Evolutionary conservation across 2,113 vertebrate species (phyloP).

Genomic region (Hippocampus abdominalis): DNA sequence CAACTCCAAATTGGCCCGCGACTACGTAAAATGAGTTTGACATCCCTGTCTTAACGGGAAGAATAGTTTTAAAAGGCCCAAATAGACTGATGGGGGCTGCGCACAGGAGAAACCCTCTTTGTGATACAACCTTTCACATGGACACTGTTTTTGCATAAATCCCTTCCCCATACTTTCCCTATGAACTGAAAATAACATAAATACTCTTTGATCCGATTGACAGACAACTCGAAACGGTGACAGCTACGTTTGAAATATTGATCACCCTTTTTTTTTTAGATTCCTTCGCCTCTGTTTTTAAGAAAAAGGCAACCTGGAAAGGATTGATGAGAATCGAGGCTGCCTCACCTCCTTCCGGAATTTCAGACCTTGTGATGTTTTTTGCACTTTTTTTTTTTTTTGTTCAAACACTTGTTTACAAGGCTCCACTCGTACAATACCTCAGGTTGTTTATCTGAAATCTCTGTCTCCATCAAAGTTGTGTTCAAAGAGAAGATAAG

Average conservation of each 20-base stretch:
- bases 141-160: too few species aligned
- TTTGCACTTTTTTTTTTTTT: conserved; percentile 19
- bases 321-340: conserved; percentile 20
- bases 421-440: conserved; percentile 35
- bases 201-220: neutral
- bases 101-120: too few species aligned
- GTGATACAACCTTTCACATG: too few species aligned
- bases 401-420: conserved; percentile 57
- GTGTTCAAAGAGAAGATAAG: conserved; percentile 66
- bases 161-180: too few species aligned
- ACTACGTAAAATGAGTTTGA: too few species aligned
- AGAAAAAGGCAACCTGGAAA: conserved; percentile 32
- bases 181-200: too few species aligned
- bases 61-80: too few species aligned
- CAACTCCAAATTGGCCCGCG: too few species aligned
- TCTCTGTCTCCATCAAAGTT: conserved; percentile 58
- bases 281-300: conserved; percentile 14
- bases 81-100: too few species aligned
- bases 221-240: neutral
- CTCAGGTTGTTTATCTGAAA: conserved; percentile 63
- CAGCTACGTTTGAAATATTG: conserved; percentile 44
- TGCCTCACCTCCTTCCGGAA: conserved; percentile 42
- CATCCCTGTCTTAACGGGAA: too few species aligned
- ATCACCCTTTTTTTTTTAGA: conserved; percentile 32
- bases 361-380: conserved; percentile 40